Conservation (phyloP, 2,888 invertebrate species). For the Deilephila elpenor region DNA sequence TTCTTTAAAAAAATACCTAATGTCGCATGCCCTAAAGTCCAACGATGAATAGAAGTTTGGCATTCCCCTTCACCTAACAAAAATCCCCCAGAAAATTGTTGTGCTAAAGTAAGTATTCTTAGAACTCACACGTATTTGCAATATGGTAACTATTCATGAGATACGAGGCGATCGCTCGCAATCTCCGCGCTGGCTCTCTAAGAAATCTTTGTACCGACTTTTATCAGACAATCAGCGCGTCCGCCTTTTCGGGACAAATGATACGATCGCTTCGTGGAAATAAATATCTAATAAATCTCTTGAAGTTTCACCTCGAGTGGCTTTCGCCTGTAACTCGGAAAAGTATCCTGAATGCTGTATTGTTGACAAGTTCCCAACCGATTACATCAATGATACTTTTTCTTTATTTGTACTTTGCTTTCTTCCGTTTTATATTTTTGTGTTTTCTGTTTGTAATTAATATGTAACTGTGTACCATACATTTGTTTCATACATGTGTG, state of each 20-base stretch:
- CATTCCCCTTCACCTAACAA: not conserved
- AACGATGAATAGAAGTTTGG: too few species aligned
- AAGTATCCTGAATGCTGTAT: not conserved
- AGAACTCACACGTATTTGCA: not conserved
- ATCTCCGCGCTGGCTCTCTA: not conserved
- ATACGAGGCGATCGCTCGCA: not conserved
- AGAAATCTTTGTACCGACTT: not conserved
- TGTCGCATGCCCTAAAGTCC: too few species aligned
- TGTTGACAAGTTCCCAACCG: not conserved
- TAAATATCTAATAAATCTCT: not conserved
- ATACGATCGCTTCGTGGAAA: not conserved
- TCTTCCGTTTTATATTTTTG: not conserved
- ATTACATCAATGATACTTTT: not conserved
- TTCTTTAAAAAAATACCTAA: too few species aligned
- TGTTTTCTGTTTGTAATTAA: not conserved
- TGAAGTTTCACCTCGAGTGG: not conserved
- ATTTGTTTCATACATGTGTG: too few species aligned
- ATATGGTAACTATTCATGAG: not conserved
- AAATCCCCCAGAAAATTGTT: not conserved
- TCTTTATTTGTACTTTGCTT: not conserved
- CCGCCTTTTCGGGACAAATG: not conserved
- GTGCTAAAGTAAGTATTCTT: not conserved
- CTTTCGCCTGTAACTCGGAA: not conserved
- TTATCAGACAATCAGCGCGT: not conserved
- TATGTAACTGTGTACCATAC: too few species aligned